Evolutionary conservation across 2,888 invertebrate genomes (phyloP).

Genomic region (Cenopis cana): DNA sequence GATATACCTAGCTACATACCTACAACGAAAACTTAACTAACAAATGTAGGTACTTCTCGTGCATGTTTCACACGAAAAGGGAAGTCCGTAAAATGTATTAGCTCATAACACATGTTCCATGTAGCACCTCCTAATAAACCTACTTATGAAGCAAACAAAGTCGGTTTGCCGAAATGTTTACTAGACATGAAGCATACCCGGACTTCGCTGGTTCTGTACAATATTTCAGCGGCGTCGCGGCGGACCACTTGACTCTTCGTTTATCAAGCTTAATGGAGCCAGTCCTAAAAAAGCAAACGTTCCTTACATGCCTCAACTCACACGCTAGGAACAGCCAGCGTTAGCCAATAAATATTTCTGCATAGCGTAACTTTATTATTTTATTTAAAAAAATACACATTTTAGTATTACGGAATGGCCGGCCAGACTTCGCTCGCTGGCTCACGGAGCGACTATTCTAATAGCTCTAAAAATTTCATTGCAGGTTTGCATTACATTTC

Average conservation of each 20-base stretch:
- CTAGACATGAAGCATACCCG: background rate
- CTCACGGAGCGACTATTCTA: conserved; percentile 18
- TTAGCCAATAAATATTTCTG: conserved; percentile 45
- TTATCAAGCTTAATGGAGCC: conserved; percentile 60
- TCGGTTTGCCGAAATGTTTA: background rate
- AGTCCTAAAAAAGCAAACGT: conserved; percentile 65
- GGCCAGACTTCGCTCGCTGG: background rate
- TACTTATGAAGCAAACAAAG: background rate
- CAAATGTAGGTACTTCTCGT: background rate
- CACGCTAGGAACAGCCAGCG: conserved; percentile 36
- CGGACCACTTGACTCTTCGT: conserved; percentile 53
- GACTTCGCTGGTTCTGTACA: conserved; percentile 6
- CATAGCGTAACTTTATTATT: conserved; percentile 31
- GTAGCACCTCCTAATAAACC: background rate
- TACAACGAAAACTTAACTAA: too few species aligned
- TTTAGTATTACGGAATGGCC: background rate
- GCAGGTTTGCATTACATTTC: conserved; percentile 33
- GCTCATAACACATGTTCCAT: too few species aligned
- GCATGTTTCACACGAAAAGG: background rate
- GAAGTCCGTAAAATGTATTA: too few species aligned
- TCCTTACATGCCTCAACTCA: conserved; percentile 51
- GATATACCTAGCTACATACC: too few species aligned
- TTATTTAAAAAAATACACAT: background rate
- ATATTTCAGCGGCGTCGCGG: conserved; percentile 46
- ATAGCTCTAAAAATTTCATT: conserved; percentile 32